Base-by-base conservation (phyloP, 2,113 vertebrate species). In the Ciconia stormi region DNA sequence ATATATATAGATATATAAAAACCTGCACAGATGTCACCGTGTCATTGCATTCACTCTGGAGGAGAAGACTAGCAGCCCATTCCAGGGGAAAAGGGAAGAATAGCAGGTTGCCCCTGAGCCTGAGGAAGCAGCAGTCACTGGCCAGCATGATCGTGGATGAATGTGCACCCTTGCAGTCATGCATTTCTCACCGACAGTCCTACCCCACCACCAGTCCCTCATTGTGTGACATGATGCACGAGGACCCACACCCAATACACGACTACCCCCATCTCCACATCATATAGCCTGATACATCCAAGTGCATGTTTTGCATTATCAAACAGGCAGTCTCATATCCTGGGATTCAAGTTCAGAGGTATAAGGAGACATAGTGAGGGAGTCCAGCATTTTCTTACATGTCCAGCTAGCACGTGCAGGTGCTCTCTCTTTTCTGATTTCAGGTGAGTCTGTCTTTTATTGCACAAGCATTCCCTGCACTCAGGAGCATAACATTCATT, bases 191-290 rank as follows among this genome's bases (percentile, higher is more conserved):
- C 32, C 1, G 0, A 1, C 9, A 19, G 29, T 21, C n/a, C 50
- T n/a, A 19, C 13, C 10, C 53, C 13, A 34, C 11, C 61, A 13
- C 20, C 25, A 70, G 1, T 14, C 23, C 46, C n/a, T 63, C 26
- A 2, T 1, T 7, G 29, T 27, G 61, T 69, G 70, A 38, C 29
- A 30, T 3, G 15, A 67, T 20, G 14, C 56, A 44, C 0, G 0
- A n/a, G 25, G 22, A 53, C 25, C 21, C 38, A n/a, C 38, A 53
- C 2, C 40, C 49, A 66, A 2, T 3, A 6, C 5, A 22, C 0
- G 2, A 9, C 22, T 36, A 22, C 9, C 17, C 29, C 1, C 10
- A 5, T 3, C 2, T 11, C 6, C 9, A 1, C 2, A 1, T 49
- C 53, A 10, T 6, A 73, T 1, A 73, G 46, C 19, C 34, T 42